These are phyloP conservation scores for Bicyclus anynana DNA, from an alignment of 1,140 invertebrate genomes.

Conservation along the genomic window DNA sequence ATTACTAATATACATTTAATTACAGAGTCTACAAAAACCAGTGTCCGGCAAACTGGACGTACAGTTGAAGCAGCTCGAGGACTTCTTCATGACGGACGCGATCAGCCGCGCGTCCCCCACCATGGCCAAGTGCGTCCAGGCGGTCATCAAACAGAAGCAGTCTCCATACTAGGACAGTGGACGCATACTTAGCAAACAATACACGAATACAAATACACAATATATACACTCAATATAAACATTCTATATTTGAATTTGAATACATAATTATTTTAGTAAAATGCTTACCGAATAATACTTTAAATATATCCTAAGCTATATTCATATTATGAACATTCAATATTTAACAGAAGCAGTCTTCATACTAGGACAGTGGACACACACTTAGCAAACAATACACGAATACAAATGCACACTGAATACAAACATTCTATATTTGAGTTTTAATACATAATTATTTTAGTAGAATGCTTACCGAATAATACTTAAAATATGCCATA, in stretches of 20 bases:
- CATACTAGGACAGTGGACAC: constrained; percentile 55
- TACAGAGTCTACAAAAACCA: constrained; percentile 78
- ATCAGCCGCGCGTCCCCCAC: constrained; percentile 97
- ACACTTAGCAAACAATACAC: neutral
- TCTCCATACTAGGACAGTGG: constrained; percentile 57
- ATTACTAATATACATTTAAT: too few species aligned
- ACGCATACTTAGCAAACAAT: neutral
- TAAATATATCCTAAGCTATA: too few species aligned
- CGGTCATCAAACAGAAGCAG: constrained; percentile 86
- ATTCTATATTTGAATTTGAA: too few species aligned
- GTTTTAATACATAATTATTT: too few species aligned
- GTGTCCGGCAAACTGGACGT: constrained; percentile 83
- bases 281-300: too few species aligned
- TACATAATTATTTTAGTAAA: too few species aligned
- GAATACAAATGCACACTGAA: neutral
- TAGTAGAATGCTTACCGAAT: too few species aligned
- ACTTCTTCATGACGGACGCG: constrained; percentile 99
- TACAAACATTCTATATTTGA: too few species aligned
- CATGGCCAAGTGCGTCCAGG: constrained; percentile 98
- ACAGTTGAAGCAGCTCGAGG: constrained; percentile 88
- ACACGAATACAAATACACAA: constrained; percentile 1
- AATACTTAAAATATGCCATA: too few species aligned
- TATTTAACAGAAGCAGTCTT: constrained; percentile 81
- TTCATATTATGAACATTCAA: too few species aligned
- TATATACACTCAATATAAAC: neutral